Evolutionary conservation across 2,113 vertebrate species (phyloP).

Genomic region (Phyllostomus discolor): DNA sequence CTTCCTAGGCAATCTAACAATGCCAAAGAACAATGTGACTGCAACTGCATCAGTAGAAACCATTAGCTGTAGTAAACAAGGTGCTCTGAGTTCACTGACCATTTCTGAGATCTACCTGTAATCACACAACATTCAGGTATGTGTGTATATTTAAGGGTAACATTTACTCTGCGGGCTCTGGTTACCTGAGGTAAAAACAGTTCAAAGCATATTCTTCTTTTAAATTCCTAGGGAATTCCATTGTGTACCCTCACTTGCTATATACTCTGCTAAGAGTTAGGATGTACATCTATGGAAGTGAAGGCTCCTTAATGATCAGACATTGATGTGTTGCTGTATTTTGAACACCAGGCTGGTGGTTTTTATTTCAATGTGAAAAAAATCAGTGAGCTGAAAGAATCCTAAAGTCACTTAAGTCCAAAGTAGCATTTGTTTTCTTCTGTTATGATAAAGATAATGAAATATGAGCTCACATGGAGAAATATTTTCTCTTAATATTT

Average conservation of each 20-base stretch:
- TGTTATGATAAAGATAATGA: not conserved
- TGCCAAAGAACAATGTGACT: not conserved
- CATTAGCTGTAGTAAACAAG: not conserved
- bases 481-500: conserved; percentile 26
- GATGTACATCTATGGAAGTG: not conserved
- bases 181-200: not conserved
- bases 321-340: not conserved
- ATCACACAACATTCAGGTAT: not conserved
- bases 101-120: not conserved
- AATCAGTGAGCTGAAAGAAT: not conserved
- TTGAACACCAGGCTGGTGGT: not conserved
- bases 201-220: not conserved
- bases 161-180: not conserved
- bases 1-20: not conserved
- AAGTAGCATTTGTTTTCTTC: conserved; percentile 21
- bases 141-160: not conserved
- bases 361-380: conserved; percentile 18
- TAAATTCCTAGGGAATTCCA: not conserved
- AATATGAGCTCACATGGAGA: not conserved
- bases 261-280: not conserved
- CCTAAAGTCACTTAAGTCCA: not conserved
- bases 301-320: not conserved
- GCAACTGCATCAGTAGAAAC: not conserved
- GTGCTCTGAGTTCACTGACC: not conserved
- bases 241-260: not conserved